Base-by-base conservation (phyloP, 2,888 invertebrate genomes). In the Trichogramma evanescens region DNA sequence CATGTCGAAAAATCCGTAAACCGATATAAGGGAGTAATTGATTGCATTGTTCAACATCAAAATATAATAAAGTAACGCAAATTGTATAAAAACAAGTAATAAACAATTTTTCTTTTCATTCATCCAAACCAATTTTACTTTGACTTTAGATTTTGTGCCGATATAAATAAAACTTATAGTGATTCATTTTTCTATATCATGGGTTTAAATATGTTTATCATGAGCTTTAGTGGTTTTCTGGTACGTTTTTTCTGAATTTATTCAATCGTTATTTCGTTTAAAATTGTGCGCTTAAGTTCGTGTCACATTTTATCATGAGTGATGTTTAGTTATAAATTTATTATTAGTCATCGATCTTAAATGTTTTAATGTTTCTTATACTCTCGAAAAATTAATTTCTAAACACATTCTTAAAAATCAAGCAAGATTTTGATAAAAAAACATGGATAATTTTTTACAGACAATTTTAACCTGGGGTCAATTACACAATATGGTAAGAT, bases 401-500 rank as follows among this genome's bases (percentile, higher is more conserved):
- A 26, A 26, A 2, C 26, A 26, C 26, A 26, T 26, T 26, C 26
- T 26, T 26, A 2, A 26, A 26, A 26, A 26, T 26, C 26, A 26
- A 26, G 26, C 26, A 26, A 26, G 26, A 26, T 8, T 42, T 38
- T 44, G 6, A 51, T 3, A 9, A 43, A 9, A 43, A 7, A 1
- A 50, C 4, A 46, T 42, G 41, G 44, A 44, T 46, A 38, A n/a
- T 42, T 50, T 6, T 4, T 54, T 56, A 13, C 13, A 63, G 63
- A 57, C 54, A 6, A 49, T 54, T 8, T 44, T 61, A n/a, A 54
- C 49, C 4, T 42, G 56, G 48, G 54, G 54, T 10, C 55, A 48
- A 3, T 1, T 43, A 6, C 43, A 51, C 39, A 54, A 61, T 3
- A 54, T 59, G 53, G n/a, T 65, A 6, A 64, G 66, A 50, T 61